Conservation (phyloP, 2,888 invertebrate species). For the Drosophila atripex region DNA sequence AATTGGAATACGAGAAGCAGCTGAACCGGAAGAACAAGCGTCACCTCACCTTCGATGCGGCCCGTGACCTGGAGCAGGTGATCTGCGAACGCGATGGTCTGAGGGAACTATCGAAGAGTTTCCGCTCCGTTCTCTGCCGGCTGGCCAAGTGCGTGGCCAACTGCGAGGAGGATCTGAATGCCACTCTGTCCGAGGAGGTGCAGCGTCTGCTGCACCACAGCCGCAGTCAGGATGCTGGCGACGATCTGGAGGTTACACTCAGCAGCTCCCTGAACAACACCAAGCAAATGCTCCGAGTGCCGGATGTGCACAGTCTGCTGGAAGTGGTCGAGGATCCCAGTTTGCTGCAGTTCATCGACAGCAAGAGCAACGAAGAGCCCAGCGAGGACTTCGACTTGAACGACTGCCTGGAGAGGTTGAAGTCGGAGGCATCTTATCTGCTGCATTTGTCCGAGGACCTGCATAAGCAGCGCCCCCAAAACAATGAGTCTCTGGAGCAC, state of each 20-base stretch:
- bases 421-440: constrained; percentile 89
- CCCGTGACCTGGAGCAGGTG: constrained; percentile 82
- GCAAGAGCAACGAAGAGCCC: constrained; percentile 84
- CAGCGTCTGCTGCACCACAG: constrained; percentile 70
- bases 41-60: constrained; percentile 82
- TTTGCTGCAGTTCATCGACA: constrained; percentile 85
- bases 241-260: constrained; percentile 67
- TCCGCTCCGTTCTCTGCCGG: constrained; percentile 88
- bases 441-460: constrained; percentile 86
- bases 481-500: constrained; percentile 69
- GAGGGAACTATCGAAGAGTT: constrained; percentile 87
- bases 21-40: constrained; percentile 83
- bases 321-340: constrained; percentile 87
- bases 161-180: constrained; percentile 92
- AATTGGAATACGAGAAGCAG: constrained; percentile 83
- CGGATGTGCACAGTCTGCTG: constrained; percentile 87
- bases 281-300: constrained; percentile 88
- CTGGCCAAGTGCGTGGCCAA: constrained; percentile 89
- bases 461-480: constrained; percentile 52
- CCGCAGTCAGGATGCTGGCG: constrained; percentile 70
- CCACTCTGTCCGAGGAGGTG: constrained; percentile 87
- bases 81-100: constrained; percentile 86
- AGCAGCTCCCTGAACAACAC: constrained; percentile 66
- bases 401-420: constrained; percentile 87
- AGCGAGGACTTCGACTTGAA: constrained; percentile 86